A percentile compares a stretch with the other conserved stretches of the same genome.
Evolutionary conservation across 2,797 vertebrate species (phyloP).

Genomic region (Oryzias sinensis): DNA sequence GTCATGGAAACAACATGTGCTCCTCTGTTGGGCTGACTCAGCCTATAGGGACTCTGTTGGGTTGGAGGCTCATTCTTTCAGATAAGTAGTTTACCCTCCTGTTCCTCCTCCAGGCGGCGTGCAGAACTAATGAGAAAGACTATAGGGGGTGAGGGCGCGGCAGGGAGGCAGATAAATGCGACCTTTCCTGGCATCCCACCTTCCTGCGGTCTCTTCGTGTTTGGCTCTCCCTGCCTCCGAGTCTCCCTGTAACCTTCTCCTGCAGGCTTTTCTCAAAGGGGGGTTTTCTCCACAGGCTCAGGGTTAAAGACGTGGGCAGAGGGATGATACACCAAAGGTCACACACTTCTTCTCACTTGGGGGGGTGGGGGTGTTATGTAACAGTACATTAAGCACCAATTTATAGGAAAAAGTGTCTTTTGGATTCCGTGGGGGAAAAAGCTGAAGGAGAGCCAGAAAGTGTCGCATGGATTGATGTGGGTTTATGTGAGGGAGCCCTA

Average conservation of each 20-base stretch:
- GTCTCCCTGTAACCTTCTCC: constrained; percentile 11
- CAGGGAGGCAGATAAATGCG: constrained; percentile 39
- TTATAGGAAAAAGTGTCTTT: constrained; percentile 6
- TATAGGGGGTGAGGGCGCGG: constrained; percentile 16
- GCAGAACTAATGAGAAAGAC: constrained; percentile 54
- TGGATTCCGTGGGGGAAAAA: constrained; percentile 3
- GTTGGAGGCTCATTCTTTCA: constrained; percentile 27
- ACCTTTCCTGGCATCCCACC: constrained; percentile 57
- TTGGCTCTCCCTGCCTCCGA: neutral
- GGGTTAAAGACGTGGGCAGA: constrained; percentile 43
- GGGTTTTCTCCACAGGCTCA: constrained; percentile 28
- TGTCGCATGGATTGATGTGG: constrained; percentile 4
- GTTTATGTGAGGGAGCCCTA: constrained; percentile 21
- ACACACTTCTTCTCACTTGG: constrained; percentile 14
- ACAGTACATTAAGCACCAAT: constrained; percentile 13
- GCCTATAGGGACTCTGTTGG: constrained; percentile 23
- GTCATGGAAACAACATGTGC: constrained; percentile 51
- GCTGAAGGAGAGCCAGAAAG: neutral
- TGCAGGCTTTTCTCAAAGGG: constrained; percentile 15
- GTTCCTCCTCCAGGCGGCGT: constrained; percentile 18
- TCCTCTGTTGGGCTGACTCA: constrained; percentile 27
- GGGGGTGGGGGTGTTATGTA: constrained; percentile 1
- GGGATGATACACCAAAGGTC: constrained; percentile 43
- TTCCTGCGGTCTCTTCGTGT: constrained; percentile 10
- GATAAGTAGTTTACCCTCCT: constrained; percentile 45